Percentiles rank a stretch among this genome's conserved stretches.
Evolutionary conservation across 1,140 invertebrate species (phyloP).

Genomic region (Mya arenaria): DNA sequence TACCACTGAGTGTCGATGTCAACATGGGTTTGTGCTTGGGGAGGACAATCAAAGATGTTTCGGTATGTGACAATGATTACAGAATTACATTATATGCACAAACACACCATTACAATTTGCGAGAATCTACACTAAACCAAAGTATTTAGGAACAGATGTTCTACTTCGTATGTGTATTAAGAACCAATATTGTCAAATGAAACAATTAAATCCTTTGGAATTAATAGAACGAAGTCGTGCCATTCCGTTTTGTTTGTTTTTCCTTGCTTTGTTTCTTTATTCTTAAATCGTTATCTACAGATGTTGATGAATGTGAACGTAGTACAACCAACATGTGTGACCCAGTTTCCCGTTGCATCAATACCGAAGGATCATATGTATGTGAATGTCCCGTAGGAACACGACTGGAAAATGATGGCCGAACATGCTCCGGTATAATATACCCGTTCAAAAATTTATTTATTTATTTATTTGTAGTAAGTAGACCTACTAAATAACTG

Average conservation of each 20-base stretch:
- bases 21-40: background rate
- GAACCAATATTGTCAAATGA: background rate
- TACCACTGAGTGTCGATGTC: background rate
- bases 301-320: constrained; percentile 12
- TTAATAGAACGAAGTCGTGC: background rate
- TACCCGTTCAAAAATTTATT: too few species aligned
- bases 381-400: constrained; percentile 34
- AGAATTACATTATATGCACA: too few species aligned
- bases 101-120: background rate
- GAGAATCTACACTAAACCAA: too few species aligned
- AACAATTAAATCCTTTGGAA: background rate
- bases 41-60: background rate
- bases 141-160: too few species aligned
- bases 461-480: too few species aligned
- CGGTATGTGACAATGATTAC: too few species aligned
- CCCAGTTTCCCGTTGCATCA: background rate
- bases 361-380: constrained; percentile 23
- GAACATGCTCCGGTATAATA: constrained; percentile 21
- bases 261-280: too few species aligned
- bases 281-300: constrained; percentile 6
- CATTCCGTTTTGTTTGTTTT: background rate
- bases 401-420: constrained; percentile 18
- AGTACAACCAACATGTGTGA: background rate
- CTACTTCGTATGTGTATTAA: too few species aligned
- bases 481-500: too few species aligned